A percentile compares a stretch with the other conserved stretches of the same genome.
These are phyloP conservation scores for Oscheius sp. DNA, from an alignment of 2,888 invertebrate genomes.

Conservation along the genomic window DNA sequence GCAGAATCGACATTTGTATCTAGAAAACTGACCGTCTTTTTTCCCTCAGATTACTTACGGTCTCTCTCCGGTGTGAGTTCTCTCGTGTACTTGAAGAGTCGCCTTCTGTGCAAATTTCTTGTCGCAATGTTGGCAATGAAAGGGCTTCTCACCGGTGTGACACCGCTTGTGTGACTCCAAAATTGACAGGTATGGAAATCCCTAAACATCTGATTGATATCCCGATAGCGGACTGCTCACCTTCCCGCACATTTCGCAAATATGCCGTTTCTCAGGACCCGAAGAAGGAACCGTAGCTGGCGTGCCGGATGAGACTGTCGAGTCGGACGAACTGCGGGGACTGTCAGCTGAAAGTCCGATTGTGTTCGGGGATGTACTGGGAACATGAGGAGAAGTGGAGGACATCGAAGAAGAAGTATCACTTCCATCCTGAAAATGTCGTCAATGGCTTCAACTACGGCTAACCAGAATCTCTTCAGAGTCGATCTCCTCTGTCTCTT, in stretches of 20 bases:
- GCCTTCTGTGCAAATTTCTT: conserved; percentile 73
- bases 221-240: conserved; percentile 31
- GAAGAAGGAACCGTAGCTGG: conserved; percentile 18
- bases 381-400: conserved; percentile 21
- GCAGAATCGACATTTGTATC: conserved; percentile 72
- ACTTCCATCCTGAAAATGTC: conserved; percentile 16
- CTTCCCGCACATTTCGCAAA: conserved; percentile 70
- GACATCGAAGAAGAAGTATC: conserved; percentile 34
- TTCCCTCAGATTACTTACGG: conserved; percentile 55
- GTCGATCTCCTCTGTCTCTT: conserved; percentile 30
- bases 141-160: conserved; percentile 73
- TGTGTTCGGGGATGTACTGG: conserved; percentile 23
- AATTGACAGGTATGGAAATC: conserved; percentile 70
- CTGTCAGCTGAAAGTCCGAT: conserved; percentile 23
- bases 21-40: conserved; percentile 39
- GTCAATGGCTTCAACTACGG: background rate
- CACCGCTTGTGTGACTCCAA: conserved; percentile 73
- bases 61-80: conserved; percentile 73
- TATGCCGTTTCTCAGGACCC: conserved; percentile 65
- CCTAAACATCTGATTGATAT: conserved; percentile 23
- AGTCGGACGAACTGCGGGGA: conserved; percentile 17
- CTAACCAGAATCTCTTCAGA: conserved; percentile 19
- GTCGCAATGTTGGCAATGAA: conserved; percentile 71
- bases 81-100: conserved; percentile 73
- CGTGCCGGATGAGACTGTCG: background rate